Conservation (phyloP, 2,888 invertebrate species). For the Chelonus formosanus region DNA sequence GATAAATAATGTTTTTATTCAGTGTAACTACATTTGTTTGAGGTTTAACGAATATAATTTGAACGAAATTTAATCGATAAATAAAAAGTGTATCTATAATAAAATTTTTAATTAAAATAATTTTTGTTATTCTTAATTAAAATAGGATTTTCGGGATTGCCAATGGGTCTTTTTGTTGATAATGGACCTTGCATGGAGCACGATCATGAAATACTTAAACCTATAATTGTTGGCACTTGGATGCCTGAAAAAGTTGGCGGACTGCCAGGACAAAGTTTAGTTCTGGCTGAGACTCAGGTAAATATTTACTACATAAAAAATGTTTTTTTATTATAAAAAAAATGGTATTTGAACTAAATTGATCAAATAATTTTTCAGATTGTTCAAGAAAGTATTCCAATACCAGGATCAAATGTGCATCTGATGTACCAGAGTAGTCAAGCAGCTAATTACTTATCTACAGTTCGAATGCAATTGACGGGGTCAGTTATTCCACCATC, state of each 20-base stretch:
- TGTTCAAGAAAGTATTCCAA: constrained; percentile 93
- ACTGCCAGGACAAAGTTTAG: constrained; percentile 80
- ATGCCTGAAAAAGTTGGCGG: constrained; percentile 90
- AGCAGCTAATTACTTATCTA: constrained; percentile 92
- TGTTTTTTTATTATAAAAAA: not conserved
- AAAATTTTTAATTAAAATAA: not conserved
- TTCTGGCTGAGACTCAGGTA: constrained; percentile 92
- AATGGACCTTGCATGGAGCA: constrained; percentile 81
- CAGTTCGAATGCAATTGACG: constrained; percentile 89
- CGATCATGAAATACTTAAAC: constrained; percentile 84
- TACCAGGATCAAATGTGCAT: constrained; percentile 92
- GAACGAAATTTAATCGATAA: too few species aligned
- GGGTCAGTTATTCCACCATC: constrained; percentile 81
- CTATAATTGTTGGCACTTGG: constrained; percentile 89
- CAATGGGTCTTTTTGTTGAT: constrained; percentile 67
- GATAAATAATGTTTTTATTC: too few species aligned
- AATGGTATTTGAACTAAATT: not conserved
- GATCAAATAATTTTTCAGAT: constrained; percentile 71
- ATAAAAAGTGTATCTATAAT: too few species aligned
- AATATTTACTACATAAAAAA: constrained; percentile 13
- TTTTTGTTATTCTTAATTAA: constrained; percentile 35
- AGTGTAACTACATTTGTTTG: too few species aligned
- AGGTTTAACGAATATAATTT: too few species aligned
- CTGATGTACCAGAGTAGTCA: constrained; percentile 96
- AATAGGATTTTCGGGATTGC: constrained; percentile 69